These are phyloP conservation scores for Nerophis lumbriciformis DNA, from an alignment of 2,113 vertebrate genomes.

Conservation along the genomic window DNA sequence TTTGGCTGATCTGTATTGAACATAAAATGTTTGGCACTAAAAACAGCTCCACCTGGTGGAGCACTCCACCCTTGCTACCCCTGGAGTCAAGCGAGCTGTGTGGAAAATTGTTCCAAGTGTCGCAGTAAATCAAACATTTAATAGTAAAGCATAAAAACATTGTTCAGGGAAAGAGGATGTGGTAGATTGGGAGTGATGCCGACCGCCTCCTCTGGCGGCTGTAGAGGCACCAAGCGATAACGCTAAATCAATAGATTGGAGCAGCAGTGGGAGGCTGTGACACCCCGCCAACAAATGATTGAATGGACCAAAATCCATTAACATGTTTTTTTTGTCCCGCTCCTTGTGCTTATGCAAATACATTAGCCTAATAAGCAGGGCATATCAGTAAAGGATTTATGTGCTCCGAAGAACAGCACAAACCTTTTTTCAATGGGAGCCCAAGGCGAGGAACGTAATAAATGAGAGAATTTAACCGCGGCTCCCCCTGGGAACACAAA, in stretches of 20 bases:
- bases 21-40: neutral
- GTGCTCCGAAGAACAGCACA: constrained; percentile 23
- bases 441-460: constrained; percentile 42
- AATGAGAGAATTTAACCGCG: constrained; percentile 46
- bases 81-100: too few species aligned
- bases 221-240: constrained; percentile 5
- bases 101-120: too few species aligned
- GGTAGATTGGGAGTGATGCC: constrained; percentile 9
- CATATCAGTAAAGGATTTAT: constrained; percentile 38
- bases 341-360: constrained; percentile 33
- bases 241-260: constrained; percentile 7
- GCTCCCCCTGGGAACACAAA: constrained; percentile 15
- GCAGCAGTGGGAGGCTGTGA: constrained; percentile 13
- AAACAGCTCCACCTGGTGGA: too few species aligned
- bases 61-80: too few species aligned
- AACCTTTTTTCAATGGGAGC: constrained; percentile 30
- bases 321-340: constrained; percentile 9
- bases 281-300: constrained; percentile 34
- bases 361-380: constrained; percentile 37
- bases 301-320: constrained; percentile 33
- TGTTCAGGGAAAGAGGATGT: neutral
- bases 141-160: constrained; percentile 7
- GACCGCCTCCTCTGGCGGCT: constrained; percentile 1
- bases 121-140: neutral
- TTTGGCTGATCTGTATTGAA: neutral